These are phyloP conservation scores for Acleris literana DNA, from an alignment of 2,888 invertebrate genomes.

Conservation along the genomic window DNA sequence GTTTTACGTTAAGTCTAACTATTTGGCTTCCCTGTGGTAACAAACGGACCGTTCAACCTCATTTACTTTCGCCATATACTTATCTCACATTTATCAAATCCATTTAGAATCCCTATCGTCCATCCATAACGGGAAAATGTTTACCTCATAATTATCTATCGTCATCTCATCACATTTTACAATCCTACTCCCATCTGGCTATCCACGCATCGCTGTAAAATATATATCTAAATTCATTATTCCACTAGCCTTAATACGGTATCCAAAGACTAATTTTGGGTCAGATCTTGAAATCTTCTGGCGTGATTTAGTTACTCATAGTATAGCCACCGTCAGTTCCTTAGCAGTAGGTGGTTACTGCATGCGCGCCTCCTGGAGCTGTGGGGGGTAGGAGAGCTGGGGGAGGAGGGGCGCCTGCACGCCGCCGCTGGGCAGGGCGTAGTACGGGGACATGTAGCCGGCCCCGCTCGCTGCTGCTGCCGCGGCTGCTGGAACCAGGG, in stretches of 20 bases:
- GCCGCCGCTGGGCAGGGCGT: conserved; percentile 86
- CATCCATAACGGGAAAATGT: conserved; percentile 17
- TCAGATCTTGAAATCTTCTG: conserved; percentile 36
- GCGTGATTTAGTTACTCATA: conserved; percentile 15
- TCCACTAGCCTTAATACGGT: conserved; percentile 40
- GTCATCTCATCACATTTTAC: conserved; percentile 36
- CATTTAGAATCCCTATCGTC: conserved; percentile 28
- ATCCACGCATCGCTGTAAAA: conserved; percentile 28
- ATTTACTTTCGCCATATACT: conserved; percentile 23
- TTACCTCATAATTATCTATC: conserved; percentile 27
- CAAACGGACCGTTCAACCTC: conserved; percentile 41
- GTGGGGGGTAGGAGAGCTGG: conserved; percentile 85
- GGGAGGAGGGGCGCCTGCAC: conserved; percentile 86
- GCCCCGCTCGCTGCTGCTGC: conserved; percentile 84
- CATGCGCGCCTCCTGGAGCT: conserved; percentile 90
- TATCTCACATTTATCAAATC: conserved; percentile 21
- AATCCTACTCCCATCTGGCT: conserved; percentile 30
- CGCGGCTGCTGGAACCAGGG: conserved; percentile 63
- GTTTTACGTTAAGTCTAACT: conserved; percentile 54
- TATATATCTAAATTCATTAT: conserved; percentile 19
- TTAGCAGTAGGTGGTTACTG: conserved; percentile 76
- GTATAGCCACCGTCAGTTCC: conserved; percentile 38
- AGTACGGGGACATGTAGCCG: conserved; percentile 89
- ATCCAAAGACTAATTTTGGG: conserved; percentile 35
- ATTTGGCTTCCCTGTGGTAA: conserved; percentile 69